Percentiles rank a stretch among this genome's conserved stretches.
Conservation (phyloP, 2,888 invertebrate genomes). For the Cataglyphis altisquamis region DNA sequence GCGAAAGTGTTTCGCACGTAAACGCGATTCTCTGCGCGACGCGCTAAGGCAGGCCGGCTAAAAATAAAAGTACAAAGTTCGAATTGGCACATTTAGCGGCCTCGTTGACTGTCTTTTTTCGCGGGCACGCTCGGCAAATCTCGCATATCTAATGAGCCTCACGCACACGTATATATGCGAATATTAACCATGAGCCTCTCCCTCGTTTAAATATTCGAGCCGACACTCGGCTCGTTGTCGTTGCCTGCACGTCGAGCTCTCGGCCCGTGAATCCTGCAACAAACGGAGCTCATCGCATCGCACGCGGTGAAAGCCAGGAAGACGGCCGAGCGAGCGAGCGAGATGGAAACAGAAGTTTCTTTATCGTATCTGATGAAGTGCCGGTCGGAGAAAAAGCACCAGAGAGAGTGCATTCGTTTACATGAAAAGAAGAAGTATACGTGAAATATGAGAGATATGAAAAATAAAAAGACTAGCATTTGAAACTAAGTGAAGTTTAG, state of each 20-base stretch:
- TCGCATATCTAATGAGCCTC: slow-evolving; percentile 49
- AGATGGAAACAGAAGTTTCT: slow-evolving; percentile 59
- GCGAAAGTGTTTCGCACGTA: slow-evolving; percentile 43
- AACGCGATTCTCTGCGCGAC: slow-evolving; percentile 21
- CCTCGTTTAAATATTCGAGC: slow-evolving; percentile 28
- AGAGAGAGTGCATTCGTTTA: slow-evolving; percentile 20
- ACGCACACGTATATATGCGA: not conserved
- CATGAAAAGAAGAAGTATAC: not conserved
- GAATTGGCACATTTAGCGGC: slow-evolving; percentile 28
- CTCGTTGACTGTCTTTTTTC: slow-evolving; percentile 25
- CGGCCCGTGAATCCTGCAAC: slow-evolving; percentile 68
- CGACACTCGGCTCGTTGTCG: slow-evolving; percentile 4
- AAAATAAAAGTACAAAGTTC: slow-evolving; percentile 55
- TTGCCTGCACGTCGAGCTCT: slow-evolving; percentile 58
- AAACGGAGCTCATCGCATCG: slow-evolving; percentile 68
- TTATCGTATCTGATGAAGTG: slow-evolving; percentile 62
- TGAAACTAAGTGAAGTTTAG: not conserved
- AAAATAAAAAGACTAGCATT: not conserved
- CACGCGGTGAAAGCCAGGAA: slow-evolving; percentile 74
- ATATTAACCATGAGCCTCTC: slow-evolving; percentile 31
- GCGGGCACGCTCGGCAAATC: slow-evolving; percentile 15
- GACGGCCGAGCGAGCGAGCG: slow-evolving; percentile 37
- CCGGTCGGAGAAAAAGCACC: slow-evolving; percentile 30
- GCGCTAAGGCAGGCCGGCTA: slow-evolving; percentile 30
- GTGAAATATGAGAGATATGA: not conserved